These are phyloP conservation scores for Drosophila arawakana DNA, from an alignment of 1,140 invertebrate genomes.

Conservation along the genomic window DNA sequence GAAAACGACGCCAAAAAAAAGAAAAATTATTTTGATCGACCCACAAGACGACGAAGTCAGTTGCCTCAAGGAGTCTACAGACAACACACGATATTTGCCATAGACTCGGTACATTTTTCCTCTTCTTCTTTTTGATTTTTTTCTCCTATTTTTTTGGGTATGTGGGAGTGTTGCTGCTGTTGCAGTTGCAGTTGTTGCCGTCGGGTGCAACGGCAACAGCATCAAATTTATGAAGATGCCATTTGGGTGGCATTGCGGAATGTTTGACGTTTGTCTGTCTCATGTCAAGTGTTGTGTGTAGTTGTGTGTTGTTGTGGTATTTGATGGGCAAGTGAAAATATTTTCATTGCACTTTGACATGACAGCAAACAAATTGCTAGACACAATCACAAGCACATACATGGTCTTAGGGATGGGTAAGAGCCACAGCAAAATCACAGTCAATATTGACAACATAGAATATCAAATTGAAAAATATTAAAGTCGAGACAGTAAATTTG, in stretches of 20 bases:
- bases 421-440: no score
- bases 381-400: slow-evolving; percentile 34
- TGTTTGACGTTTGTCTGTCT: slow-evolving; percentile 75
- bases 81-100: slow-evolving; percentile 72
- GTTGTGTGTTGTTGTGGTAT: slow-evolving; percentile 31
- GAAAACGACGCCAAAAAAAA: slow-evolving; percentile 67
- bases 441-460: no score
- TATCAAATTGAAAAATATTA: no score
- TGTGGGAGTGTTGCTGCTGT: slow-evolving; percentile 67
- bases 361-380: slow-evolving; percentile 78
- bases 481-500: no score
- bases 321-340: slow-evolving; percentile 73
- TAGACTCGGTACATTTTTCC: slow-evolving; percentile 25
- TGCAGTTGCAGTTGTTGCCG: slow-evolving; percentile 31
- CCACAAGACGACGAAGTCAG: slow-evolving; percentile 47
- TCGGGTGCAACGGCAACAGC: slow-evolving; percentile 37
- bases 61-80: slow-evolving; percentile 72
- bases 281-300: slow-evolving; percentile 69
- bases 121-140: no score
- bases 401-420: no score
- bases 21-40: slow-evolving; percentile 66
- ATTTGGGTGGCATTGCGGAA: slow-evolving; percentile 80
- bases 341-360: slow-evolving; percentile 82
- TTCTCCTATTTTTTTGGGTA: slow-evolving; percentile 32
- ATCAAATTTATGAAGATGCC: slow-evolving; percentile 80